Evolutionary conservation across 2,797 vertebrate species (phyloP).

Genomic region (Macropodus opercularis): DNA sequence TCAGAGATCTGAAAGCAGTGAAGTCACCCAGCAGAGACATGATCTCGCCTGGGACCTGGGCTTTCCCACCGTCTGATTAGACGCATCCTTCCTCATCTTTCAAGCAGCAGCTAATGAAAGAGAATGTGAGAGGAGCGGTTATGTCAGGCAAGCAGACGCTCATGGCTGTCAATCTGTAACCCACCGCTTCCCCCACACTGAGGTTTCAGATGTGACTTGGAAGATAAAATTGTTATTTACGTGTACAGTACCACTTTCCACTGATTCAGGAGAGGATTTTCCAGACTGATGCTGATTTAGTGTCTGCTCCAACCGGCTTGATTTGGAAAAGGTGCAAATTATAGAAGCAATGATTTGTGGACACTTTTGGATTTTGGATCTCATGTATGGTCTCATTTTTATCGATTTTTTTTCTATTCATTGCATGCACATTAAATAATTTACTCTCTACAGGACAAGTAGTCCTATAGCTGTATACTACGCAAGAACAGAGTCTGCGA

Average conservation of each 20-base stretch:
- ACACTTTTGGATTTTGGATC: background rate
- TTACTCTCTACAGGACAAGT: background rate
- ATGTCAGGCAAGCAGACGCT: slow-evolving; percentile 18
- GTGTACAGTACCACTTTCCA: too few species aligned
- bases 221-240: too few species aligned
- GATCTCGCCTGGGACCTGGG: slow-evolving; percentile 11
- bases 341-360: too few species aligned
- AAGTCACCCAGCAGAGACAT: slow-evolving; percentile 12
- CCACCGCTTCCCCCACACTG: too few species aligned
- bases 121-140: slow-evolving; percentile 22
- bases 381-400: background rate
- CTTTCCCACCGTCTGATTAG: slow-evolving; percentile 32
- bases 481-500: too few species aligned
- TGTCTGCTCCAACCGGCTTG: too few species aligned
- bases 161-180: too few species aligned
- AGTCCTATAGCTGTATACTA: too few species aligned
- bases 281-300: background rate
- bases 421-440: background rate
- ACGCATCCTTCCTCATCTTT: slow-evolving; percentile 42
- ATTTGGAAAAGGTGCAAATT: too few species aligned
- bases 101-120: slow-evolving; percentile 41
- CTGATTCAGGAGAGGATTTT: background rate
- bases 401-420: background rate
- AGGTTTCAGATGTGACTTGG: too few species aligned
- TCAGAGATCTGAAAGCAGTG: slow-evolving; percentile 27